Evolutionary conservation across 2,113 vertebrate species (phyloP).

Genomic region (Ptilonorhynchus violaceus): DNA sequence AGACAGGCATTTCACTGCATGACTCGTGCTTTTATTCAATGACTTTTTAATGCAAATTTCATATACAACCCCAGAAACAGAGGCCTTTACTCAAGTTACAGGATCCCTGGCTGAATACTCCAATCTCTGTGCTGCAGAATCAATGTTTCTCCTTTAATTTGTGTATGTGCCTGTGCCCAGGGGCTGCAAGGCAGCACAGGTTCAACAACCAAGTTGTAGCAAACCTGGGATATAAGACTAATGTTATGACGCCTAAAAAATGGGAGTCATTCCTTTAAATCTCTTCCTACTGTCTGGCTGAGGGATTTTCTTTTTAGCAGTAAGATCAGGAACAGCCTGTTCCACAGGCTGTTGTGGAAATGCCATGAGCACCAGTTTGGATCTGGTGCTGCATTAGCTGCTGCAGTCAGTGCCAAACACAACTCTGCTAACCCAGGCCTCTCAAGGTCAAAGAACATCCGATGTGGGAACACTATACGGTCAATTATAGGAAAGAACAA

Average conservation of each 20-base stretch:
- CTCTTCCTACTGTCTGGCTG: neutral
- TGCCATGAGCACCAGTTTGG: neutral
- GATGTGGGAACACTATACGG: neutral
- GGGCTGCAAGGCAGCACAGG: neutral
- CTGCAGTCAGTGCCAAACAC: neutral
- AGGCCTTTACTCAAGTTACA: neutral
- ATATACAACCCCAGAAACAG: neutral
- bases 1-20: neutral
- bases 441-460: neutral
- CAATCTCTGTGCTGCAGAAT: accelerated
- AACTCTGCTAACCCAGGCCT: neutral
- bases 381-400: neutral
- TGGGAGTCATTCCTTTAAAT: neutral
- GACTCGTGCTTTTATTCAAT: neutral
- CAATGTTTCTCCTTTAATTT: neutral
- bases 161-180: neutral
- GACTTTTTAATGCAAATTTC: neutral
- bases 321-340: neutral
- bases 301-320: neutral
- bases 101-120: neutral
- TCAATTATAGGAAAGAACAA: neutral
- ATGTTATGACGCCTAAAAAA: neutral
- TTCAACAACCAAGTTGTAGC: neutral
- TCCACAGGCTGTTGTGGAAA: neutral
- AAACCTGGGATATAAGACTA: neutral